Percentiles rank a stretch among this genome's conserved stretches.
phyloP scores from a whole-genome alignment of 2,888 invertebrate genomes.

The Imbricaverruca yamaguchii region DNA sequence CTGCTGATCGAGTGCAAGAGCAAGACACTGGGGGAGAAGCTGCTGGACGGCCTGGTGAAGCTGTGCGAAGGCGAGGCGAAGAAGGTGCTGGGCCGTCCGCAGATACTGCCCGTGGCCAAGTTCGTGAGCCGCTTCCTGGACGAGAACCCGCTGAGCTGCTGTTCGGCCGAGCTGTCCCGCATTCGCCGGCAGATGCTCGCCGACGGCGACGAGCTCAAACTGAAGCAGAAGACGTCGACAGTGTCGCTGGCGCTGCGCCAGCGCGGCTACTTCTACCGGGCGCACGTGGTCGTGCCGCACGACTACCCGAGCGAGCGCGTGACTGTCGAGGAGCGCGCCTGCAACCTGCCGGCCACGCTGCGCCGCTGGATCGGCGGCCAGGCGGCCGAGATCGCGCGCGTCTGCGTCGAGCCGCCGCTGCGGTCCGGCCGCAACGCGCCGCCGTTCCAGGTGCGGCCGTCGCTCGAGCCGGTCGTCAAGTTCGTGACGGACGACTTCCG shows the following conservation, averaged over 20 bases:
- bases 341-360: conserved; percentile 58
- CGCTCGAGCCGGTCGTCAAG: conserved; percentile 52
- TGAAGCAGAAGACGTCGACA: conserved; percentile 58
- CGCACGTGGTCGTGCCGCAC: conserved; percentile 54
- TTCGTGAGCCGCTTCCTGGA: conserved; percentile 57
- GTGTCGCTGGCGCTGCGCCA: conserved; percentile 52
- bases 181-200: conserved; percentile 49
- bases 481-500: conserved; percentile 57
- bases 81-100: conserved; percentile 50
- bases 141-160: conserved; percentile 62
- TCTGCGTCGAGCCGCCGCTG: conserved; percentile 60
- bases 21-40: conserved; percentile 56
- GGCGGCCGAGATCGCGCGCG: conserved; percentile 58
- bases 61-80: conserved; percentile 55
- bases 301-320: conserved; percentile 50
- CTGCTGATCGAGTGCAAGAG: conserved; percentile 61
- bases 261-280: conserved; percentile 53
- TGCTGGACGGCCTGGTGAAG: conserved; percentile 53
- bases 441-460: conserved; percentile 55
- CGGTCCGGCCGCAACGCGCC: conserved; percentile 50
- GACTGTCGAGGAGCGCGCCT: conserved; percentile 52
- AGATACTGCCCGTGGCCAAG: conserved; percentile 52
- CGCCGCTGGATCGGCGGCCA: conserved; percentile 55
- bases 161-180: conserved; percentile 59
- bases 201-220: conserved; percentile 52